Percentiles rank a stretch among this genome's conserved stretches.
phyloP scores from a whole-genome alignment of 2,113 vertebrate species.

The Dascyllus trimaculatus region DNA sequence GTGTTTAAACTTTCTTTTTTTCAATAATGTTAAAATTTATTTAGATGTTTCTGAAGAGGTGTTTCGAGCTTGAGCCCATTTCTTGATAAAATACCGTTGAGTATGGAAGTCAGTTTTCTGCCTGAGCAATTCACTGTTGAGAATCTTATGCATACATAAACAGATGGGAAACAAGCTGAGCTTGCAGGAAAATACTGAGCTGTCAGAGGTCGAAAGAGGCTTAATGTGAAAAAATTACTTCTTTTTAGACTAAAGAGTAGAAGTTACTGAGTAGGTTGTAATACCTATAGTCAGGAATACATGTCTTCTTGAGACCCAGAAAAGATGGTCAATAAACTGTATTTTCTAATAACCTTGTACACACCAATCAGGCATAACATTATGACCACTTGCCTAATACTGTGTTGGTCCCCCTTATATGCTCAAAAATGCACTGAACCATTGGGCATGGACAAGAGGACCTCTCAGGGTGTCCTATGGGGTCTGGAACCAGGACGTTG shows the following conservation, averaged over 20 bases:
- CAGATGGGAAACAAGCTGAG: conserved; percentile 61
- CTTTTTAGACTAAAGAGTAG: conserved; percentile 13
- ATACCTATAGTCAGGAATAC: conserved; percentile 27
- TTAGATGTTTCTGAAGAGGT: not conserved
- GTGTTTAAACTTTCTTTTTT: not conserved
- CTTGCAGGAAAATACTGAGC: conserved; percentile 55
- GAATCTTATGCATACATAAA: conserved; percentile 67
- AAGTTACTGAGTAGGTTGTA: not conserved
- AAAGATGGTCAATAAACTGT: not conserved
- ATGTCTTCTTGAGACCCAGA: conserved; percentile 2
- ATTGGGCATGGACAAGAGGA: no score
- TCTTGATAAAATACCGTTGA: conserved; percentile 39
- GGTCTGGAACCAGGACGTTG: no score
- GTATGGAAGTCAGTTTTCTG: conserved; percentile 80
- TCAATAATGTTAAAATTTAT: not conserved
- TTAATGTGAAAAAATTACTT: conserved; percentile 56
- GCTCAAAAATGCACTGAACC: no score
- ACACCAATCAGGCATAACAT: no score
- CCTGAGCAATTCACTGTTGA: conserved; percentile 70
- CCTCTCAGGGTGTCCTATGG: no score
- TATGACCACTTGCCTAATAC: no score
- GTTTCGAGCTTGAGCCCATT: conserved; percentile 3
- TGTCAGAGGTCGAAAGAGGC: conserved; percentile 38
- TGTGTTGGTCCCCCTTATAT: no score
- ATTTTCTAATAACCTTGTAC: not conserved